Conservation (phyloP, 2,113 vertebrate genomes). For the Mobula hypostoma region DNA sequence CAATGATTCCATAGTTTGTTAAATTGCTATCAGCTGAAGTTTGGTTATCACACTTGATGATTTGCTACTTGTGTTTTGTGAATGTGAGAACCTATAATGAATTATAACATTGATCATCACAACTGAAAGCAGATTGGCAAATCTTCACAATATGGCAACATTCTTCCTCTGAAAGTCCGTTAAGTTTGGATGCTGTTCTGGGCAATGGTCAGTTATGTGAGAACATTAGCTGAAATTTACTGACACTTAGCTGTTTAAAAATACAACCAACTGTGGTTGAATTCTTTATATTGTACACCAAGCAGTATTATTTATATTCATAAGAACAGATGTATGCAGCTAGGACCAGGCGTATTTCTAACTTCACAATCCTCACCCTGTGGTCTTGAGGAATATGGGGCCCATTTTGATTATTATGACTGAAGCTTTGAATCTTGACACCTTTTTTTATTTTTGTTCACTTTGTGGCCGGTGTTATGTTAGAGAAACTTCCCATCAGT, state of each 20-base stretch:
- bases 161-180: not conserved
- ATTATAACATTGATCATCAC: not conserved
- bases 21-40: not conserved
- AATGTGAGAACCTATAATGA: not conserved
- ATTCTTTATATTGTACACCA: constrained; percentile 5
- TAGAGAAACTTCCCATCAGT: constrained; percentile 15
- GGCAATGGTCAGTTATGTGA: not conserved
- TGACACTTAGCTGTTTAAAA: not conserved
- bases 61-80: not conserved
- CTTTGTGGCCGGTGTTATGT: not conserved
- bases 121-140: not conserved
- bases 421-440: constrained; percentile 37
- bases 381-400: not conserved
- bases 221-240: not conserved
- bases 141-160: not conserved
- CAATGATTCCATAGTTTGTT: not conserved
- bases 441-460: not conserved
- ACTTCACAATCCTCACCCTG: not conserved
- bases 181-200: not conserved
- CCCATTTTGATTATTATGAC: not conserved
- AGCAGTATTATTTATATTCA: constrained; percentile 22
- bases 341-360: not conserved
- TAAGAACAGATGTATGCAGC: not conserved
- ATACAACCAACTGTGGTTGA: not conserved
- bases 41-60: not conserved